A percentile compares a stretch with the other conserved stretches of the same genome.
Conservation (phyloP, 2,888 invertebrate species). For the Noctuana brunneofusca region DNA sequence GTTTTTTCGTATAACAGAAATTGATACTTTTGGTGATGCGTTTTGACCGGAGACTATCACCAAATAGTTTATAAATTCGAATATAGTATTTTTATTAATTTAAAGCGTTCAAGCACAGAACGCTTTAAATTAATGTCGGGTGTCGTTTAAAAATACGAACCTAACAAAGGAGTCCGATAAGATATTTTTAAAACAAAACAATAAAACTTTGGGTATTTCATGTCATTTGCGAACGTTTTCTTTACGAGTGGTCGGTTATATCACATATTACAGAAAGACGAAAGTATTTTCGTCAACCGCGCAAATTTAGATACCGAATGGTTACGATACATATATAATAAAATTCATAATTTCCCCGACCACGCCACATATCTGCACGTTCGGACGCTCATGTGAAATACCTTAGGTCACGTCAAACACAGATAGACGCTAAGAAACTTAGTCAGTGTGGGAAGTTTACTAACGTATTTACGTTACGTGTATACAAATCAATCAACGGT, state of each 20-base stretch:
- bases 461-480: no score
- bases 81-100: no score
- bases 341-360: slow-evolving; percentile 18
- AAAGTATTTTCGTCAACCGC: slow-evolving; percentile 21
- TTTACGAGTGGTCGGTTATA: neutral
- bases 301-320: slow-evolving; percentile 24
- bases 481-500: no score
- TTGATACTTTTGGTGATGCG: no score
- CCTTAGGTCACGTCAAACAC: neutral
- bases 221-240: neutral
- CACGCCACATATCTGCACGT: neutral
- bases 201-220: neutral
- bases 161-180: neutral
- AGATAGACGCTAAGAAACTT: neutral
- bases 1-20: no score
- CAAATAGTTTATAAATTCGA: no score
- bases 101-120: no score
- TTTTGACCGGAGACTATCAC: no score
- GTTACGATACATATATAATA: slow-evolving; percentile 10
- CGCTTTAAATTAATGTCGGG: no score
- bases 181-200: slow-evolving; percentile 8
- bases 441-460: no score
- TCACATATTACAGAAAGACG: slow-evolving; percentile 14
- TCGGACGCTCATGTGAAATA: neutral
- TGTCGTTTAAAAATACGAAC: neutral